These are phyloP conservation scores for Drosophila gunungcola DNA, from an alignment of 1,140 invertebrate species.

Conservation along the genomic window DNA sequence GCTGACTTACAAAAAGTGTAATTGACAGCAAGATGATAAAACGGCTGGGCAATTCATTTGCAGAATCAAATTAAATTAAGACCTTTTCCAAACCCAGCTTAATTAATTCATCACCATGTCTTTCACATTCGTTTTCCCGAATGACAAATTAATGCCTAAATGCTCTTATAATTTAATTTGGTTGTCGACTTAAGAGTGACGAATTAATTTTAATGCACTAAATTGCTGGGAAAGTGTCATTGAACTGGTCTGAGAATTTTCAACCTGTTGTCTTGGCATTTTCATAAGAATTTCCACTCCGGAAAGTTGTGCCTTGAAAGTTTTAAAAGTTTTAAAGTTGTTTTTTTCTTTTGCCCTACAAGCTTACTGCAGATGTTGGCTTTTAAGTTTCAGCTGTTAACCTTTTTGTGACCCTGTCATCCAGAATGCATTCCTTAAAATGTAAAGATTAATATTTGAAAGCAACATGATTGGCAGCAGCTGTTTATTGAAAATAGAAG, in stretches of 20 bases:
- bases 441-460: not conserved
- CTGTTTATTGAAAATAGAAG: too few species aligned
- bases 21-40: slow-evolving; percentile 18
- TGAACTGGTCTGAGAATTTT: slow-evolving; percentile 5
- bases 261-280: slow-evolving; percentile 14
- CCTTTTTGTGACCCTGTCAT: slow-evolving; percentile 1
- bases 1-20: slow-evolving; percentile 18
- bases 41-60: slow-evolving; percentile 19
- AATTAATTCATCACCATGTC: slow-evolving; percentile 24
- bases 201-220: slow-evolving; percentile 9
- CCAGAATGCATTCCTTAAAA: not conserved
- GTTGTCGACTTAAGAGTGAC: slow-evolving; percentile 10
- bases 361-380: slow-evolving; percentile 16
- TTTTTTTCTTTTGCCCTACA: not conserved
- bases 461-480: too few species aligned
- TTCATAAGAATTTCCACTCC: slow-evolving; percentile 17
- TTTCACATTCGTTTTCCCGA: not conserved
- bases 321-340: slow-evolving; percentile 25
- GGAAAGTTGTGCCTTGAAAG: slow-evolving; percentile 30
- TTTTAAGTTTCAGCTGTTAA: slow-evolving; percentile 5
- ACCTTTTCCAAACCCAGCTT: not conserved
- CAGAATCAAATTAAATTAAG: slow-evolving; percentile 10
- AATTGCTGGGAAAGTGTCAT: slow-evolving; percentile 5
- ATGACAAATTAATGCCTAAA: slow-evolving; percentile 6
- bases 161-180: not conserved